These are phyloP conservation scores for Crotalus horridus DNA, from an alignment of 2,113 vertebrate species.

Conservation along the genomic window DNA sequence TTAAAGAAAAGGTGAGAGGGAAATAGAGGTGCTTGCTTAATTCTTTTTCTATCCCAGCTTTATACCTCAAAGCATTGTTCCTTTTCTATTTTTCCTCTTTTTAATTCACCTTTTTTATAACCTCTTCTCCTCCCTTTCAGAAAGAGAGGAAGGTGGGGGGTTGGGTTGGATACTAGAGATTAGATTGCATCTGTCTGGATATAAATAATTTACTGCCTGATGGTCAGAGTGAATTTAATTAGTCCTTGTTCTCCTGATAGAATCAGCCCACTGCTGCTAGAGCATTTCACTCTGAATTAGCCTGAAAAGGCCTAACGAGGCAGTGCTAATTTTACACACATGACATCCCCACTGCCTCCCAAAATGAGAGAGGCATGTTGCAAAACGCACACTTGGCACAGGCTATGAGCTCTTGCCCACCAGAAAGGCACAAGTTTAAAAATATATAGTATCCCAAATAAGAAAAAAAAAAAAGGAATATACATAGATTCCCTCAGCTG, in stretches of 20 bases:
- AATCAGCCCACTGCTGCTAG: constrained; percentile 78
- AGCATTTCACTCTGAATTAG: constrained; percentile 81
- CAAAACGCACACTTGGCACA: fast-evolving
- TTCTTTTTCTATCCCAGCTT: not conserved
- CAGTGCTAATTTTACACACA: constrained; percentile 72
- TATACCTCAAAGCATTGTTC: not conserved
- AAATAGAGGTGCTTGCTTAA: fast-evolving
- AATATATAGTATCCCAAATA: not conserved
- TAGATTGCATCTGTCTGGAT: constrained; percentile 74
- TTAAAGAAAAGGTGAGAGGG: not conserved
- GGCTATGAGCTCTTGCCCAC: not conserved
- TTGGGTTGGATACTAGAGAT: constrained; percentile 59
- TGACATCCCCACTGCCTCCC: constrained; percentile 59
- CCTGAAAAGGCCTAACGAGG: constrained; percentile 76
- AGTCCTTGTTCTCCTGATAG: constrained; percentile 76
- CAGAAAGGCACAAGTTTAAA: not conserved
- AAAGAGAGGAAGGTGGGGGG: constrained; percentile 40
- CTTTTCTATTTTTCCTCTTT: not conserved
- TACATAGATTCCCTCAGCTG: fast-evolving
- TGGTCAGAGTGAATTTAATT: constrained; percentile 78
- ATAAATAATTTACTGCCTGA: constrained; percentile 79
- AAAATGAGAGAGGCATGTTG: constrained; percentile 44
- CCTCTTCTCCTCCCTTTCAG: not conserved
- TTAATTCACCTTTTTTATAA: not conserved
- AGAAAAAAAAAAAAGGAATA: not conserved